phyloP scores from a whole-genome alignment of 2,797 vertebrate genomes.

The Monodelphis domestica region DNA sequence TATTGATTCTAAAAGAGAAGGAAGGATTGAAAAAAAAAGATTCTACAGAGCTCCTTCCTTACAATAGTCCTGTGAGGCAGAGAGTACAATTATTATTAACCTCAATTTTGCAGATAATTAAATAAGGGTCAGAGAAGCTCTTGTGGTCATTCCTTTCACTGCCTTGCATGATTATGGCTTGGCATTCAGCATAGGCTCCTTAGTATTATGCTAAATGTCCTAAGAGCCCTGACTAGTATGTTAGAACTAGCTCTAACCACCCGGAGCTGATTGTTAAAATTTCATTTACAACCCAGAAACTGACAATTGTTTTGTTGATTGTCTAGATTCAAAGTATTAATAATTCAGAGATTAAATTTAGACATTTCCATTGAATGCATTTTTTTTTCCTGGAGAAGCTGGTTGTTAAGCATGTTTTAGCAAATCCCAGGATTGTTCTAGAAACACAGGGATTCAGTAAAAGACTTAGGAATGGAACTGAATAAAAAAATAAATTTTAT shows the following conservation, averaged over 20 bases:
- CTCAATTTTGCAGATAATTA: background rate
- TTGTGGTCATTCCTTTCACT: background rate
- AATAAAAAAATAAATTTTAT: too few relatives aligned
- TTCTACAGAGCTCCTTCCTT: background rate
- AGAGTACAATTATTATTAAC: background rate
- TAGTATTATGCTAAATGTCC: background rate
- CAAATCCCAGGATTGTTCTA: background rate
- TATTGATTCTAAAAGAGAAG: too few relatives aligned
- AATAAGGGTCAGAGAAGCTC: background rate
- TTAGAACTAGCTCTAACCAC: background rate
- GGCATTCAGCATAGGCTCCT: background rate
- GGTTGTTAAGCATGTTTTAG: background rate
- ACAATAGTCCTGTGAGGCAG: background rate
- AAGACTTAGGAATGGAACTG: background rate
- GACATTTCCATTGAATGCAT: background rate
- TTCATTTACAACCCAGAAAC: background rate
- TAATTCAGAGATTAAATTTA: background rate
- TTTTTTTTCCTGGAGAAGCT: background rate
- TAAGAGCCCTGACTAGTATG: background rate
- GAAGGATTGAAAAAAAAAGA: too few relatives aligned
- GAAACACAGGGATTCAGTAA: background rate
- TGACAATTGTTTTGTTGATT: background rate
- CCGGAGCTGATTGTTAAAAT: background rate
- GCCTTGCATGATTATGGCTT: background rate
- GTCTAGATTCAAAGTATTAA: background rate